Evolutionary conservation across 2,888 invertebrate genomes (phyloP), one percentile per base, ranked within the genome.

Genomic region (Pristionchus exspectatus): DNA sequence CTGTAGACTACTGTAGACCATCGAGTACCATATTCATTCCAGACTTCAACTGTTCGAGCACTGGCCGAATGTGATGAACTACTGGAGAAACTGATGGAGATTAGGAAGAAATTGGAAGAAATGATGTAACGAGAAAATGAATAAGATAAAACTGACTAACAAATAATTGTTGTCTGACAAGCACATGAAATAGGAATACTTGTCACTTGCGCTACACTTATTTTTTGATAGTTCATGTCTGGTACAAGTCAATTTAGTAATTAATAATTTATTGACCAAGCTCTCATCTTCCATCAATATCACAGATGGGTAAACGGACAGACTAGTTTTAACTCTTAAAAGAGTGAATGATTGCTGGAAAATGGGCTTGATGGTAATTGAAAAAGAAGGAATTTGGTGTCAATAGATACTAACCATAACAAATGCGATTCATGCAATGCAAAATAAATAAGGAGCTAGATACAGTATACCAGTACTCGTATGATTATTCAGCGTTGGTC

Each of bases 91-190:
- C 44, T 81, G 2, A 18, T 33, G 54, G 81, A 81, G 81, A 44
- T 81, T 14, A 81, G 50, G 81, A 81, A 81, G 81, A 81, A 81
- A 14, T n/a, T 81, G 81, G 50, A 27, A n/a, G 50, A 81, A 50
- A n/a, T 81, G 50, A 30, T 44, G n/a, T 81, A 54, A 81, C 10
- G 16, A 50, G 50, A 54, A 14, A 50, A 27, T 2, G 3, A 30
- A 77, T 54, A 50, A 10, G 81, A 81, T 81, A 81, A 72, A 81
- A 44, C n/a, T 27, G 81, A n/a, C 81, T 81, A 81, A 81, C 81
- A 27, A 77, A 1, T 14, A 33, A 33, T 72, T 14, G 66, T 72
- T 72, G 72, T 33, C 1, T 66, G 44, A 12, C 30, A 69, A 38
- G 5, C 30, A 69, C 66, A 66, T n/a, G 12, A 12, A 24, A 66